A percentile compares a stretch with the other conserved stretches of the same genome.
These are phyloP conservation scores for Centrocercus urophasianus DNA, from an alignment of 2,113 vertebrate species.

Conservation along the genomic window DNA sequence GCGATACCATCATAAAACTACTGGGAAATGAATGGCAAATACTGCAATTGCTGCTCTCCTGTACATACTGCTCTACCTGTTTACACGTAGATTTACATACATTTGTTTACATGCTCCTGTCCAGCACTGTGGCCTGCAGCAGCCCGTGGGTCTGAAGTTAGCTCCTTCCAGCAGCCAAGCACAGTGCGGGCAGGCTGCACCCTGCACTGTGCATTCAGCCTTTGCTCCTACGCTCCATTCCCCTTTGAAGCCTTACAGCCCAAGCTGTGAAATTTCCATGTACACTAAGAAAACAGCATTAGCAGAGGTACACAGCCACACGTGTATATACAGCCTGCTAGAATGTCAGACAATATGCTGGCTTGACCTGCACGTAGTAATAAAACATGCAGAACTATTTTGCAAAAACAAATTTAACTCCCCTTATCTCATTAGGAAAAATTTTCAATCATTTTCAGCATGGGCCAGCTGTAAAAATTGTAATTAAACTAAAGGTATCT, in stretches of 20 bases:
- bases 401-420: neutral
- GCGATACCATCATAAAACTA: neutral
- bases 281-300: neutral
- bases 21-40: neutral
- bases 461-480: neutral
- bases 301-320: neutral
- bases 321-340: neutral
- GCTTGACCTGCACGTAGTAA: neutral
- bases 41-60: neutral
- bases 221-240: neutral
- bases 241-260: neutral
- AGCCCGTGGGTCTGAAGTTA: neutral
- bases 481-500: neutral
- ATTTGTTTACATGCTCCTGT: neutral
- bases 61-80: neutral
- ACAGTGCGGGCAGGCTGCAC: rapidly evolving
- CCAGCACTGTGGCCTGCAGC: neutral
- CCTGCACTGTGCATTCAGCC: neutral
- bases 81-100: neutral
- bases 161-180: neutral
- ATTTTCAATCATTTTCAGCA: neutral
- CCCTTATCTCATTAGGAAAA: neutral
- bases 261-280: neutral
- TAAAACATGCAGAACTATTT: neutral
- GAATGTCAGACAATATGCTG: neutral